phyloP scores from a whole-genome alignment of 2,113 vertebrate species.

The Natator depressus region DNA sequence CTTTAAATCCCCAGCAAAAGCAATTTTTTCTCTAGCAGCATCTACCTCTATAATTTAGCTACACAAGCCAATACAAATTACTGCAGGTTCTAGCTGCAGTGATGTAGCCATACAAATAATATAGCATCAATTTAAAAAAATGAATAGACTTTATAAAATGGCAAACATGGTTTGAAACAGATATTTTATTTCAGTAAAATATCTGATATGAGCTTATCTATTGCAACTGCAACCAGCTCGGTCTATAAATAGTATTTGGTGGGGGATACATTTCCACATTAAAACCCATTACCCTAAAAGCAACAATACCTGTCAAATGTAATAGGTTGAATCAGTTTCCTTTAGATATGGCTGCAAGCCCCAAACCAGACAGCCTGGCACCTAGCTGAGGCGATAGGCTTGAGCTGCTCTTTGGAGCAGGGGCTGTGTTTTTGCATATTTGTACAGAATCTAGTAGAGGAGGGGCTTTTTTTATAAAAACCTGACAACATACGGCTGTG shows the following conservation, averaged over 20 bases:
- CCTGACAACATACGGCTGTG: not conserved
- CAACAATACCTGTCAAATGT: not conserved
- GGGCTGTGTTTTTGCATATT: not conserved
- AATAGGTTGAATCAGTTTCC: not conserved
- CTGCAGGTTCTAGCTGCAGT: not conserved
- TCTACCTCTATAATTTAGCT: not conserved
- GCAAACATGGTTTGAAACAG: not conserved
- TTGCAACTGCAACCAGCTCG: not conserved
- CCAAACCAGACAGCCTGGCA: not conserved
- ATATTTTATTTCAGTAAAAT: not conserved
- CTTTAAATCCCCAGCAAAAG: not conserved
- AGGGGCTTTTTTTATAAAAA: not conserved
- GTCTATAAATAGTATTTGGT: not conserved
- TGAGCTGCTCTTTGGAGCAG: not conserved
- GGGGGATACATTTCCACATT: not conserved
- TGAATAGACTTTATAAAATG: not conserved
- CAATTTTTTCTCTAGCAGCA: not conserved
- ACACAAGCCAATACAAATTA: not conserved
- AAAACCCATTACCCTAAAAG: not conserved
- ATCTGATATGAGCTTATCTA: not conserved
- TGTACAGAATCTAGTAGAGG: not conserved
- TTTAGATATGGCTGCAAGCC: not conserved
- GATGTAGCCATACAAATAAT: not conserved
- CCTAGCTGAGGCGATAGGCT: not conserved
- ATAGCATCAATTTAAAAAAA: not conserved